These are phyloP conservation scores for Ceratosolen solmsi DNA, from an alignment of 1,140 invertebrate genomes.

Conservation along the genomic window DNA sequence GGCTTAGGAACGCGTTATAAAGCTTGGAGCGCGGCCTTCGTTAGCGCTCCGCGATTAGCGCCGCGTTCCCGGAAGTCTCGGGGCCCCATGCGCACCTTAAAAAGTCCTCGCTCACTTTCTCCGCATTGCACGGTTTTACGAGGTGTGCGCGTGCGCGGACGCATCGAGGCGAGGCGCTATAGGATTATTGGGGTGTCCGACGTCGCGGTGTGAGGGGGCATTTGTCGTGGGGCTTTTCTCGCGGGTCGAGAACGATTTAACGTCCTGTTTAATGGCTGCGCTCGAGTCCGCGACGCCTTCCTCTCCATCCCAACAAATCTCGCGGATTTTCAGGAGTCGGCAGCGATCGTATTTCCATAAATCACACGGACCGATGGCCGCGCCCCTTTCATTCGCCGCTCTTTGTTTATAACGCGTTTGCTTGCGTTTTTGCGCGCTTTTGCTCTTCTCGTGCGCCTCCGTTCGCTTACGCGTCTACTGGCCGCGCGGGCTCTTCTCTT, in stretches of 20 bases:
- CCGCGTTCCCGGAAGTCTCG: constrained; percentile 59
- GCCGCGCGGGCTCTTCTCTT: background rate
- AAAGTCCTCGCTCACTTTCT: background rate
- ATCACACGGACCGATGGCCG: background rate
- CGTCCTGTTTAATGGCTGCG: constrained; percentile 51
- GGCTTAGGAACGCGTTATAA: constrained; percentile 51
- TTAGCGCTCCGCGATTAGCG: constrained; percentile 60
- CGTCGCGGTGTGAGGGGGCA: no score
- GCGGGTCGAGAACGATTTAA: constrained; percentile 32
- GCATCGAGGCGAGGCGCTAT: no score
- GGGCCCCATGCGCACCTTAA: background rate
- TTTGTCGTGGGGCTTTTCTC: no score
- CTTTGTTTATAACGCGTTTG: background rate
- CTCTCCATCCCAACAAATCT: no score
- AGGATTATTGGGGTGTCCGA: no score
- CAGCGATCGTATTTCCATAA: background rate
- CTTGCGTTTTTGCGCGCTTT: constrained; percentile 17
- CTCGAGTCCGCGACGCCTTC: no score
- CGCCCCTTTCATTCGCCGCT: background rate
- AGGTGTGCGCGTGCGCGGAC: no score
- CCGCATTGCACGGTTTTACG: background rate
- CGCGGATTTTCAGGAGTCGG: background rate
- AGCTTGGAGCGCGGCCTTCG: constrained; percentile 52
- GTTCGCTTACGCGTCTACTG: constrained; percentile 22
- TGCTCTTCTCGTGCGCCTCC: background rate